These are phyloP conservation scores for Acleris holmiana DNA, from an alignment of 2,888 invertebrate species.

Conservation along the genomic window DNA sequence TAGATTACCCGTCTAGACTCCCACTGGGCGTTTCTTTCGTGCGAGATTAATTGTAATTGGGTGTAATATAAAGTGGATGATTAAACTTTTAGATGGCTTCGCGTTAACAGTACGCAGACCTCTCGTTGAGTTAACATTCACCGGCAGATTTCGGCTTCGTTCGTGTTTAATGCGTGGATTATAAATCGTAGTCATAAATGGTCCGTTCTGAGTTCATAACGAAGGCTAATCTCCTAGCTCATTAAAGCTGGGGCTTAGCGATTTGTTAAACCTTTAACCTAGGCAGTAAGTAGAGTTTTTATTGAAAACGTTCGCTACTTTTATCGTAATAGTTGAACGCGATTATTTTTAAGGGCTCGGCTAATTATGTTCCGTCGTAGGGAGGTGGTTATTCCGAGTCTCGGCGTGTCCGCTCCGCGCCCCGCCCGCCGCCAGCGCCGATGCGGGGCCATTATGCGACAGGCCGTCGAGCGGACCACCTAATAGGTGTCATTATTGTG, in stretches of 20 bases:
- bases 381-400: conserved; percentile 39
- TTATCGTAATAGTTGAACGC: conserved; percentile 22
- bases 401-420: conserved; percentile 66
- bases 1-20: conserved; percentile 76
- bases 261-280: conserved; percentile 34
- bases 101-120: conserved; percentile 41
- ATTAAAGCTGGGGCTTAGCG: conserved; percentile 28
- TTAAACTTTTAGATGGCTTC: conserved; percentile 68
- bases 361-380: conserved; percentile 37
- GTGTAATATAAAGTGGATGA: conserved; percentile 66
- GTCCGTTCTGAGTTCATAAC: conserved; percentile 37
- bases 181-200: conserved; percentile 39
- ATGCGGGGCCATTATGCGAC: conserved; percentile 67
- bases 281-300: conserved; percentile 25
- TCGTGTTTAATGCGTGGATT: conserved; percentile 40
- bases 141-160: conserved; percentile 19
- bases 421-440: conserved; percentile 44
- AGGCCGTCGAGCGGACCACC: conserved; percentile 66
- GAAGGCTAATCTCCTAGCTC: conserved; percentile 34
- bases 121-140: conserved; percentile 35
- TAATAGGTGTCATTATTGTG: conserved; percentile 83
- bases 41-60: conserved; percentile 79
- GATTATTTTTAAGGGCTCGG: conserved; percentile 29
- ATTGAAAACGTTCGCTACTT: conserved; percentile 31
- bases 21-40: conserved; percentile 69